Evolutionary conservation across 2,888 invertebrate genomes (phyloP).

Genomic region (Gisinianus flammeolus): DNA sequence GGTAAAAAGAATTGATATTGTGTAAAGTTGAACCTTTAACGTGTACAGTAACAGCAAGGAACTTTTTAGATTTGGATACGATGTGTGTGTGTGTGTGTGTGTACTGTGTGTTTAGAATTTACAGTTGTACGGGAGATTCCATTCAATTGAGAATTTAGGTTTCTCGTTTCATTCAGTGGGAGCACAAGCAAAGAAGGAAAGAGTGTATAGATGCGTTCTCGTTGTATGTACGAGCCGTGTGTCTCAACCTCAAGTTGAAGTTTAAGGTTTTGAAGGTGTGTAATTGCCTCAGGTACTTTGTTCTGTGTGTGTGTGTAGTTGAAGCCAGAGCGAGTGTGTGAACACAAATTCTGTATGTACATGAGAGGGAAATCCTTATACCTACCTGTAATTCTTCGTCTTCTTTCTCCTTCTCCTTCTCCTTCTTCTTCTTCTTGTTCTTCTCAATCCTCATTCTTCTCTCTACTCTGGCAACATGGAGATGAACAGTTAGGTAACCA

Average conservation of each 20-base stretch:
- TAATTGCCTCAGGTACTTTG: background rate
- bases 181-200: background rate
- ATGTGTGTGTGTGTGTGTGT: too few species aligned
- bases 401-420: background rate
- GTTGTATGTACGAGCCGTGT: background rate
- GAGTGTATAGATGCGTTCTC: background rate
- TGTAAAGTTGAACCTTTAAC: background rate
- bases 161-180: background rate
- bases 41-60: background rate
- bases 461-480: slow-evolving; percentile 33
- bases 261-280: background rate
- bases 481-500: slow-evolving; percentile 43
- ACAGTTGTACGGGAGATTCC: background rate
- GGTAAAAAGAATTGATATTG: background rate
- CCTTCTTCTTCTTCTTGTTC: background rate
- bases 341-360: background rate
- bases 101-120: background rate
- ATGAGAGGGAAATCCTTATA: background rate
- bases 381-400: background rate
- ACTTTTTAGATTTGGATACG: too few species aligned
- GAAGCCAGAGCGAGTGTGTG: background rate
- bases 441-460: background rate
- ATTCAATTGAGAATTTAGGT: background rate
- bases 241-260: background rate
- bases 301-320: background rate